A percentile compares a stretch with the other conserved stretches of the same genome.
Conservation (phyloP, 2,113 vertebrate genomes). For the Gobiocypris rarus region DNA sequence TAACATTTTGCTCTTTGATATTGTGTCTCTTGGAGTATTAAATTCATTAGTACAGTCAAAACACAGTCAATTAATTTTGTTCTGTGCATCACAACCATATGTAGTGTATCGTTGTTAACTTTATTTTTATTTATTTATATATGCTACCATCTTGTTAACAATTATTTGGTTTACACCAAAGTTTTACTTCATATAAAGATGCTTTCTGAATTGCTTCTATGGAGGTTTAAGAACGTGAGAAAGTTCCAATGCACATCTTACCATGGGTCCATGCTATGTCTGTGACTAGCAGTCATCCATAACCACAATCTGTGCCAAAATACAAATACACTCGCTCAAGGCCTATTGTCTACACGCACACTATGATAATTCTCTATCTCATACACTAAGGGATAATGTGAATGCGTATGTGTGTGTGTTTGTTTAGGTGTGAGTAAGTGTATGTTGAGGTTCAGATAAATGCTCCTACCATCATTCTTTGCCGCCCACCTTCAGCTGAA, state of each 20-base stretch:
- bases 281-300: slow-evolving; percentile 75
- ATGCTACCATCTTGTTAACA: not conserved
- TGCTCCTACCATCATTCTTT: slow-evolving; percentile 50
- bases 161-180: not conserved
- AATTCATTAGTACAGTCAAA: slow-evolving; percentile 12
- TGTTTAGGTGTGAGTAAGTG: slow-evolving; percentile 39
- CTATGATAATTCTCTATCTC: slow-evolving; percentile 68
- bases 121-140: not conserved
- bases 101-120: not conserved
- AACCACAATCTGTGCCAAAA: slow-evolving; percentile 70
- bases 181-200: not conserved
- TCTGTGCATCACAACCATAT: not conserved
- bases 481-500: slow-evolving; percentile 40
- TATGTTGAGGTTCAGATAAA: slow-evolving; percentile 46
- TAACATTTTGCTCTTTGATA: not conserved
- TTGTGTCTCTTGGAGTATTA: slow-evolving; percentile 44
- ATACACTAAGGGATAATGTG: slow-evolving; percentile 32
- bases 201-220: not conserved
- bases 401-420: not conserved
- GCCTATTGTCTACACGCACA: slow-evolving; percentile 71
- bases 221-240: slow-evolving; percentile 62
- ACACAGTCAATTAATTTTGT: not conserved
- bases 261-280: slow-evolving; percentile 65
- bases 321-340: slow-evolving; percentile 61
- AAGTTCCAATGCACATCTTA: slow-evolving; percentile 60